These are phyloP conservation scores for Embiotoca jacksoni DNA, from an alignment of 2,113 vertebrate genomes.

Conservation along the genomic window DNA sequence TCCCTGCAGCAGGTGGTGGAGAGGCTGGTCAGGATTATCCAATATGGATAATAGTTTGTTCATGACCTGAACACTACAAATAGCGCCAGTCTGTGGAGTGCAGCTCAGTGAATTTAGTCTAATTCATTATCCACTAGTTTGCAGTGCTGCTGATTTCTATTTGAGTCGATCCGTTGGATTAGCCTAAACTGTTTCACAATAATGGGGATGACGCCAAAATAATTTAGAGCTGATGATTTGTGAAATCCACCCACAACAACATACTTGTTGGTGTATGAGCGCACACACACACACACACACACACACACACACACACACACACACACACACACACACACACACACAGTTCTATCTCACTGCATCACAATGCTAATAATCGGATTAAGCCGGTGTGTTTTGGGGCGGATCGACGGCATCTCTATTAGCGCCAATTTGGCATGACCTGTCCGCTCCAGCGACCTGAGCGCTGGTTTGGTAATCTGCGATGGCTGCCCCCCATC, in stretches of 20 bases:
- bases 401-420: conserved; percentile 52
- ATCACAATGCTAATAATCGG: conserved; percentile 71
- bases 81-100: conserved; percentile 29
- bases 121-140: conserved; percentile 59
- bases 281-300: conserved; percentile 19
- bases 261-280: conserved; percentile 8
- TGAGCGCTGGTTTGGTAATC: conserved; percentile 56
- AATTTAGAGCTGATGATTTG: conserved; percentile 70
- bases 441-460: conserved; percentile 68
- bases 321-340: conserved; percentile 17
- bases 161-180: conserved; percentile 71
- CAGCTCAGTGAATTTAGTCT: conserved; percentile 47
- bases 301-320: no score
- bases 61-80: conserved; percentile 21
- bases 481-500: conserved; percentile 35
- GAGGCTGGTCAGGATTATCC: no score
- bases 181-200: conserved; percentile 68
- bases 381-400: conserved; percentile 71
- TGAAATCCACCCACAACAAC: conserved; percentile 31
- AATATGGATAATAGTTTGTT: no score
- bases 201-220: conserved; percentile 57
- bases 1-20: no score
- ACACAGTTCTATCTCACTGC: conserved; percentile 12
- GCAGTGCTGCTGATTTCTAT: conserved; percentile 56
- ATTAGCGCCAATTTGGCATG: conserved; percentile 76